These are phyloP conservation scores for Mesochorus sp. DNA, from an alignment of 2,888 invertebrate species.

Conservation along the genomic window DNA sequence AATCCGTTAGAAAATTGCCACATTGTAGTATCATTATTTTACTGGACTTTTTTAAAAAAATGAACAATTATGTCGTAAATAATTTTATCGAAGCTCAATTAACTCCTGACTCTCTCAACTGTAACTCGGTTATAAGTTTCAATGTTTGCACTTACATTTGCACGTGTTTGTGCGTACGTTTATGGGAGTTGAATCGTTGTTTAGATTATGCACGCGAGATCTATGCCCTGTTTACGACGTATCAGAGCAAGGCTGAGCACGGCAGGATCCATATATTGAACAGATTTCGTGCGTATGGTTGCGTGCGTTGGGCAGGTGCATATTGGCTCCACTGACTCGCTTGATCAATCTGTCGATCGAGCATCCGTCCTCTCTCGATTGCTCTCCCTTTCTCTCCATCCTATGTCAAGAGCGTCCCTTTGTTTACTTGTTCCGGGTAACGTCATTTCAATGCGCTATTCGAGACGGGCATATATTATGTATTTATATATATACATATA, in stretches of 20 bases:
- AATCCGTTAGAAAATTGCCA: neutral
- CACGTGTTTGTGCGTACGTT: neutral
- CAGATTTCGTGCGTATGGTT: conserved; percentile 42
- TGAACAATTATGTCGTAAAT: no score
- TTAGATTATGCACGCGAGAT: conserved; percentile 39
- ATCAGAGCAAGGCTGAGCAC: conserved; percentile 49
- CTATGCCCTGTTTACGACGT: conserved; percentile 50
- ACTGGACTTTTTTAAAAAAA: no score
- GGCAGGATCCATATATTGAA: conserved; percentile 21
- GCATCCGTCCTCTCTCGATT: conserved; percentile 55
- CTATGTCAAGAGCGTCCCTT: conserved; percentile 38
- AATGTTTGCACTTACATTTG: neutral
- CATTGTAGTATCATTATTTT: neutral
- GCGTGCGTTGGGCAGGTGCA: conserved; percentile 54
- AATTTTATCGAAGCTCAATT: no score
- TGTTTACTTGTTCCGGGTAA: conserved; percentile 61
- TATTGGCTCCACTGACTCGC: conserved; percentile 52
- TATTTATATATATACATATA: conserved; percentile 21
- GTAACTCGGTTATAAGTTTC: no score
- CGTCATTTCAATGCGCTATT: conserved; percentile 62
- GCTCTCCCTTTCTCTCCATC: conserved; percentile 39
- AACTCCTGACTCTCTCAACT: no score
- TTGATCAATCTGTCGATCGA: conserved; percentile 59
- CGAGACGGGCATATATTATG: conserved; percentile 23
- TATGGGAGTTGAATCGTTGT: conserved; percentile 29